Percentiles rank a stretch among this genome's conserved stretches.
Evolutionary conservation across 2,113 vertebrate species (phyloP).

Genomic region (Cnemophilus loriae): DNA sequence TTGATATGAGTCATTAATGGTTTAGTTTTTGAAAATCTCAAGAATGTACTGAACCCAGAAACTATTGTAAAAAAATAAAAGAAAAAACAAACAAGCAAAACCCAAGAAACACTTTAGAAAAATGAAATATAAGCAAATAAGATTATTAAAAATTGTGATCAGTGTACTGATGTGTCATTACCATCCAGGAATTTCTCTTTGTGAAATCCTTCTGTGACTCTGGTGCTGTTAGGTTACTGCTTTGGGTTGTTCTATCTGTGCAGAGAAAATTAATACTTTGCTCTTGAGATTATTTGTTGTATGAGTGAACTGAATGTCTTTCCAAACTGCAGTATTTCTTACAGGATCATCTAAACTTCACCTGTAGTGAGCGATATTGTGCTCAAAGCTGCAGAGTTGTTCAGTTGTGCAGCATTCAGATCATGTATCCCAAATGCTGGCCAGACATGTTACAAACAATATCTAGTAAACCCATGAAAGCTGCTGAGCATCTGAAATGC

Average conservation of each 20-base stretch:
- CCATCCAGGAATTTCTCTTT: neutral
- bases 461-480: neutral
- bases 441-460: neutral
- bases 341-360: neutral
- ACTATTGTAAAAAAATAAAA: neutral
- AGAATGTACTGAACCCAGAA: neutral
- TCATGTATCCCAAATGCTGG: neutral
- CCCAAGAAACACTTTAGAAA: neutral
- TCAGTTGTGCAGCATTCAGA: neutral
- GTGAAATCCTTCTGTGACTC: neutral
- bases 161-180: neutral
- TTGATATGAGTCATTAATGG: neutral
- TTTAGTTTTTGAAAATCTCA: neutral
- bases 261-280: neutral
- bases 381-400: neutral
- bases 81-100: neutral
- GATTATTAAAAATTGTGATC: neutral
- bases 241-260: neutral
- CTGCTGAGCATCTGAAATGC: neutral
- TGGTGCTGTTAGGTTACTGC: neutral
- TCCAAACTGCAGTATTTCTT: neutral
- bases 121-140: neutral
- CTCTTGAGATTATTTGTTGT: neutral
- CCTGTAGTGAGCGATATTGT: neutral
- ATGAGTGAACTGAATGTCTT: neutral